Percentiles rank a stretch among this genome's conserved stretches.
These are phyloP conservation scores for Cyprinus carpio DNA, from an alignment of 2,113 vertebrate genomes.

Conservation along the genomic window DNA sequence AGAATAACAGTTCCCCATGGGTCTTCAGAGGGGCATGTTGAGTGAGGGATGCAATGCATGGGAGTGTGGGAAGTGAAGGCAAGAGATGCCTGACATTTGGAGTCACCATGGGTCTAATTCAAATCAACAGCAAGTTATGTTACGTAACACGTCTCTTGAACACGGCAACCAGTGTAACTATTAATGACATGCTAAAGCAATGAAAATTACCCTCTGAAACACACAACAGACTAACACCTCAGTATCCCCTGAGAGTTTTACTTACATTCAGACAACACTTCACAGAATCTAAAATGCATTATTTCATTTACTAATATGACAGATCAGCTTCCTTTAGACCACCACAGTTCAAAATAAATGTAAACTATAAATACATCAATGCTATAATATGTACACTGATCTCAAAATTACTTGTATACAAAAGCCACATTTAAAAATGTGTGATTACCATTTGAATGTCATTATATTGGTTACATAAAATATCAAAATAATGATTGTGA, in stretches of 20 bases:
- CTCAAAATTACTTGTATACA: too few species aligned
- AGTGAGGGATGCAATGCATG: constrained; percentile 28
- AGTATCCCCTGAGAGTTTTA: neutral
- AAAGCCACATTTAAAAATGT: too few species aligned
- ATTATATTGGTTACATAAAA: too few species aligned
- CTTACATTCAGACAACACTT: constrained; percentile 1
- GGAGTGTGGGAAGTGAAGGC: neutral
- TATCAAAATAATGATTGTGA: neutral
- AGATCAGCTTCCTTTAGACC: neutral
- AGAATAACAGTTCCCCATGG: constrained; percentile 15
- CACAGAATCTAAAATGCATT: neutral
- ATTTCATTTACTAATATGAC: neutral
- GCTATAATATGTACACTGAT: neutral
- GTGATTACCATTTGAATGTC: too few species aligned
- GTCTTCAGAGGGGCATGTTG: constrained; percentile 41
- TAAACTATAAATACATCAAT: neutral
- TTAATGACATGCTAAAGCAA: neutral
- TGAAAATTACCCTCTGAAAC: neutral
- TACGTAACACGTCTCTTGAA: constrained; percentile 1
- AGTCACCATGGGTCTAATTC: constrained; percentile 2
- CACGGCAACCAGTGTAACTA: neutral
- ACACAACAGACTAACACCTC: neutral
- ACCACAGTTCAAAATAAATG: neutral
- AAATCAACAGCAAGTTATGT: neutral
- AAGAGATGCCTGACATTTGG: constrained; percentile 9